Evolutionary conservation across 2,797 vertebrate species (phyloP).

Genomic region (Naso thynnoides): DNA sequence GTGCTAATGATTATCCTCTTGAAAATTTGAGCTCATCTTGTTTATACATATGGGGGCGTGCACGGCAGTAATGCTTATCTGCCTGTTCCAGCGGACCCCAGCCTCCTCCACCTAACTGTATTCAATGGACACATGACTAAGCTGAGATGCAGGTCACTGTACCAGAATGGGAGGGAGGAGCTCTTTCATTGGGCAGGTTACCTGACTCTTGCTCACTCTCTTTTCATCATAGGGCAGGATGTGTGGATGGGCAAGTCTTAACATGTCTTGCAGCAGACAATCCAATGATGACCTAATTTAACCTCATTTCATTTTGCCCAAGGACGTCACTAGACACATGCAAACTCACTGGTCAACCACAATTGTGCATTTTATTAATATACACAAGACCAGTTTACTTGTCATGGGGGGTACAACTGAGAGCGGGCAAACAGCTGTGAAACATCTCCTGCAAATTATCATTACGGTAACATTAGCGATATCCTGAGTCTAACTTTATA

Average conservation of each 20-base stretch:
- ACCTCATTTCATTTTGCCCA: background rate
- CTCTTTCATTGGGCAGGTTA: background rate
- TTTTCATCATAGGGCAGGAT: slow-evolving; percentile 10
- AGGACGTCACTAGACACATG: background rate
- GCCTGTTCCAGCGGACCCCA: slow-evolving; percentile 71
- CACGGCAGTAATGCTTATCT: slow-evolving; percentile 80
- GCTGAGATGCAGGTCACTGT: slow-evolving; percentile 9
- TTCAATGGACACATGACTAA: slow-evolving; percentile 23
- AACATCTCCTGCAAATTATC: no score
- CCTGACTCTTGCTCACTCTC: background rate
- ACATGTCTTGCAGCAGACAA: background rate
- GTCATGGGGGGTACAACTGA: background rate
- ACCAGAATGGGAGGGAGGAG: slow-evolving; percentile 1
- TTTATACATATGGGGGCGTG: slow-evolving; percentile 73
- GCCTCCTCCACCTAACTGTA: slow-evolving; percentile 51
- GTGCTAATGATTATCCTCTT: slow-evolving; percentile 31
- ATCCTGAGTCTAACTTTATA: no score
- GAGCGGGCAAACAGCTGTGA: background rate
- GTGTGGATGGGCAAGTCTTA: background rate
- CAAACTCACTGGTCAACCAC: no score
- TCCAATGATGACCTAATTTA: background rate
- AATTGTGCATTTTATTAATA: no score
- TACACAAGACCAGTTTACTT: background rate
- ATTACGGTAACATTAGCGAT: no score
- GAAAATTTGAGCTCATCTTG: slow-evolving; percentile 64